Percentiles rank a stretch among this genome's conserved stretches.
Conservation (phyloP, 37 sponge, comb jelly and placozoan genomes). For the Spongilla lacustris region DNA sequence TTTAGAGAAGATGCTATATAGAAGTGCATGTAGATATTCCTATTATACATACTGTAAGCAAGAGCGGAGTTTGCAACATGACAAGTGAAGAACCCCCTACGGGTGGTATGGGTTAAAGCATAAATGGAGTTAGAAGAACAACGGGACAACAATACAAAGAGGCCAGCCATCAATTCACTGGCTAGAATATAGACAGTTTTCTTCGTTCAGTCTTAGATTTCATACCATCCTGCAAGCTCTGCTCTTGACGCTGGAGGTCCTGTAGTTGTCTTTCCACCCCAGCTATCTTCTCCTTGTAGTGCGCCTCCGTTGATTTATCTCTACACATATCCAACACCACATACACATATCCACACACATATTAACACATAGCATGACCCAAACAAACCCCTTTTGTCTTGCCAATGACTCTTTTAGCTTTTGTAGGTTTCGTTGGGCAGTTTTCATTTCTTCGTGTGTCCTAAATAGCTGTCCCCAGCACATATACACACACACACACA, state of each 20-base stretch:
- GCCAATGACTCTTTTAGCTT: constrained; percentile 22
- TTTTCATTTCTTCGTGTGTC: constrained; percentile 64
- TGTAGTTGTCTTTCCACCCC: constrained; percentile 10
- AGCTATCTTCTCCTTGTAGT: constrained; percentile 33
- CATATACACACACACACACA: neutral
- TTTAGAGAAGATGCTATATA: too few species aligned
- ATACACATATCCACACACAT: neutral
- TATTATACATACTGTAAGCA: too few species aligned
- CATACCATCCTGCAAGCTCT: constrained; percentile 21
- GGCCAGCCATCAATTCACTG: neutral
- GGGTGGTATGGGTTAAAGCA: too few species aligned
- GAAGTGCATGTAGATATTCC: too few species aligned
- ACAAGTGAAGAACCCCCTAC: too few species aligned
- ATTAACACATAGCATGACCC: neutral
- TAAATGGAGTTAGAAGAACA: too few species aligned
- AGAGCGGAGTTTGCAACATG: too few species aligned
- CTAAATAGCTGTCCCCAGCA: constrained; percentile 48
- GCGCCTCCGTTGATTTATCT: constrained; percentile 46
- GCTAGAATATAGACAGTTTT: constrained; percentile 57
- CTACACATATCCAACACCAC: neutral
- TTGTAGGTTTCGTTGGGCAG: constrained; percentile 25
- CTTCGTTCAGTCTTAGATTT: constrained; percentile 47
- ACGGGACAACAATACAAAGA: neutral
- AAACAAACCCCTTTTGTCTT: constrained; percentile 51
- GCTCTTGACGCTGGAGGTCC: constrained; percentile 40